A percentile compares a stretch with the other conserved stretches of the same genome.
Conservation (phyloP, 2,888 invertebrate genomes). For the Ethmia dodecea region DNA sequence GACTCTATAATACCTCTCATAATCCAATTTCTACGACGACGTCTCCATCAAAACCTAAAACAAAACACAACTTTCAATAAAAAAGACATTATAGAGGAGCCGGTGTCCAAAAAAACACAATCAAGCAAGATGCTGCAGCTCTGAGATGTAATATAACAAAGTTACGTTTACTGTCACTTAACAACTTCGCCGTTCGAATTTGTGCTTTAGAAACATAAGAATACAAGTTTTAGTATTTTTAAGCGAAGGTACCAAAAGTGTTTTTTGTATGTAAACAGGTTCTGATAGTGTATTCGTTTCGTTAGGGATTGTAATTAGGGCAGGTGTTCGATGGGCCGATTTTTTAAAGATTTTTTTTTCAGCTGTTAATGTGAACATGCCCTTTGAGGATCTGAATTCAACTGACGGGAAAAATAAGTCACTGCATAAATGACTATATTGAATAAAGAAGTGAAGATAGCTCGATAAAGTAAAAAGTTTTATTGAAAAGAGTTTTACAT, state of each 20-base stretch:
- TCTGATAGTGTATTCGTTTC: slow-evolving; percentile 32
- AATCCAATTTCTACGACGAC: neutral
- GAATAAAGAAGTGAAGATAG: too few species aligned
- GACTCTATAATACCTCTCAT: too few species aligned
- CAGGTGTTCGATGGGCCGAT: slow-evolving; percentile 55
- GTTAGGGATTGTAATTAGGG: slow-evolving; percentile 58
- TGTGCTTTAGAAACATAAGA: slow-evolving; percentile 30
- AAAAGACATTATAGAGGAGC: slow-evolving; percentile 62
- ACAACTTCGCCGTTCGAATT: slow-evolving; percentile 14
- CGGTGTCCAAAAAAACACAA: slow-evolving; percentile 35
- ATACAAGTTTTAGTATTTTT: too few species aligned
- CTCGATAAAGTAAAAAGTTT: too few species aligned
- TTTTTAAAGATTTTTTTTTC: too few species aligned
- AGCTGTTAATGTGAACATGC: too few species aligned
- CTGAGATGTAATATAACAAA: slow-evolving; percentile 31
- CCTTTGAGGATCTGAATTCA: too few species aligned
- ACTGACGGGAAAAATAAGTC: too few species aligned
- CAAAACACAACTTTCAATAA: slow-evolving; percentile 39
- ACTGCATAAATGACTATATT: too few species aligned
- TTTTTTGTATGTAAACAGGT: slow-evolving; percentile 46
- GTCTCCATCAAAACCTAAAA: slow-evolving; percentile 20
- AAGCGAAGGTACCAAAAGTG: too few species aligned
- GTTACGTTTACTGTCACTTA: slow-evolving; percentile 12
- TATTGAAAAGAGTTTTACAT: too few species aligned
- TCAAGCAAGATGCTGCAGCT: slow-evolving; percentile 28